Percentiles rank a stretch among this genome's conserved stretches.
phyloP scores from a whole-genome alignment of 1,140 invertebrate species.

The Drosophila paulistorum region DNA sequence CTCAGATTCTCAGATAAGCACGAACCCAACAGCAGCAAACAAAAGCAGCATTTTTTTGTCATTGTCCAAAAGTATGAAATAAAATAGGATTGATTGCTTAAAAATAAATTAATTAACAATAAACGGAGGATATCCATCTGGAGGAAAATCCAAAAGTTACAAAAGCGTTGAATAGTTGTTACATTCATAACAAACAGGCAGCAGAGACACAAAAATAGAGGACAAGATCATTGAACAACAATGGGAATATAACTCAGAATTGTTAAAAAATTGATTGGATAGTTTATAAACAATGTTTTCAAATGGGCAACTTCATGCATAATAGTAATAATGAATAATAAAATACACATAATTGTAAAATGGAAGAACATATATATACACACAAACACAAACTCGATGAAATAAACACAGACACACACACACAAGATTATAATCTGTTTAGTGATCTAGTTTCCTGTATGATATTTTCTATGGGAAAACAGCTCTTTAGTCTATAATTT shows the following conservation, averaged over 20 bases:
- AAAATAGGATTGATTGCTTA: background rate
- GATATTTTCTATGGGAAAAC: slow-evolving; percentile 20
- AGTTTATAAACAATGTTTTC: slow-evolving; percentile 71
- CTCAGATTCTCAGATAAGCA: slow-evolving; percentile 1
- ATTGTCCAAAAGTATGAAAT: background rate
- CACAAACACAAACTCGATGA: slow-evolving; percentile 3
- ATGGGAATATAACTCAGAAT: slow-evolving; percentile 46
- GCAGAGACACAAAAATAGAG: background rate
- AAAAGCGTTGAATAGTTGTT: slow-evolving; percentile 80
- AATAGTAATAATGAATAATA: slow-evolving; percentile 46
- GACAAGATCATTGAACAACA: slow-evolving; percentile 22
- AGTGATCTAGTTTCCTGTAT: slow-evolving; percentile 25
- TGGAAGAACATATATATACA: slow-evolving; percentile 24
- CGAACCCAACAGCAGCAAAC: background rate
- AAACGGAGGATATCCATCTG: background rate
- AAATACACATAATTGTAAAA: slow-evolving; percentile 39
- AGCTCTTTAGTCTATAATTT: slow-evolving; percentile 44
- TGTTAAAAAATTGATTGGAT: slow-evolving; percentile 67
- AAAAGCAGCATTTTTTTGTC: background rate
- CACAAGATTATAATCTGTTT: slow-evolving; percentile 27
- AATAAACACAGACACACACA: slow-evolving; percentile 25
- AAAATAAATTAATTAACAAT: background rate
- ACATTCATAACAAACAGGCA: slow-evolving; percentile 37
- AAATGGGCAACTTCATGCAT: slow-evolving; percentile 32
- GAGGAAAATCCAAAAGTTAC: slow-evolving; percentile 41